A percentile compares a stretch with the other conserved stretches of the same genome.
phyloP scores from a whole-genome alignment of 2,888 invertebrate genomes.

The Scaptomyza parva region DNA sequence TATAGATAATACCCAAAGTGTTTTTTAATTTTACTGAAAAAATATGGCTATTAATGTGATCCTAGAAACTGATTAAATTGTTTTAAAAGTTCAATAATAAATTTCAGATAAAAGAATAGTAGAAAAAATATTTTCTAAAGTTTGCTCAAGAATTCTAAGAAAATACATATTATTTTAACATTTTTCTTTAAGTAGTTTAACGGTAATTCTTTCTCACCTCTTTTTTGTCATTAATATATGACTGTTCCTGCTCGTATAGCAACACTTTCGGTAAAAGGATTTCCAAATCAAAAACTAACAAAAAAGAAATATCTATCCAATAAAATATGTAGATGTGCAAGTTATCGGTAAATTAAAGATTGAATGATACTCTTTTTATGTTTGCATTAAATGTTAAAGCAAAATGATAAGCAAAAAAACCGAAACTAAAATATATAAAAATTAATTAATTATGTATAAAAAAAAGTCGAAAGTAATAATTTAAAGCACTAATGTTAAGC shows the following conservation, averaged over 20 bases:
- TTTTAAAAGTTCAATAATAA: neutral
- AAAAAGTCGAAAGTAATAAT: constrained; percentile 71
- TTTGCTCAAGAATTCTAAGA: constrained; percentile 24
- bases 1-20: constrained; percentile 1
- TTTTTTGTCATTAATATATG: neutral
- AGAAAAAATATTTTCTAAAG: neutral
- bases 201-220: neutral
- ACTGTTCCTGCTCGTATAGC: constrained; percentile 4
- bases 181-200: neutral
- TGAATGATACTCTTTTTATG: constrained; percentile 61
- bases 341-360: constrained; percentile 48
- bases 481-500: constrained; percentile 73
- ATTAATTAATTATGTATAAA: constrained; percentile 66
- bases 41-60: neutral
- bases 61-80: neutral
- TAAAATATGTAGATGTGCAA: constrained; percentile 54
- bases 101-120: neutral
- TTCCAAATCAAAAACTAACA: constrained; percentile 12
- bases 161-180: neutral
- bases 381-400: constrained; percentile 66
- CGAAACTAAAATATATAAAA: constrained; percentile 47
- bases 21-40: neutral
- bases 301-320: constrained; percentile 36
- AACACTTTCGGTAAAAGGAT: constrained; percentile 31
- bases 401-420: constrained; percentile 37